Evolutionary conservation across 2,797 vertebrate species (phyloP), one percentile per base, ranked within the genome.

Genomic region (Eleutherodactylus coqui): DNA sequence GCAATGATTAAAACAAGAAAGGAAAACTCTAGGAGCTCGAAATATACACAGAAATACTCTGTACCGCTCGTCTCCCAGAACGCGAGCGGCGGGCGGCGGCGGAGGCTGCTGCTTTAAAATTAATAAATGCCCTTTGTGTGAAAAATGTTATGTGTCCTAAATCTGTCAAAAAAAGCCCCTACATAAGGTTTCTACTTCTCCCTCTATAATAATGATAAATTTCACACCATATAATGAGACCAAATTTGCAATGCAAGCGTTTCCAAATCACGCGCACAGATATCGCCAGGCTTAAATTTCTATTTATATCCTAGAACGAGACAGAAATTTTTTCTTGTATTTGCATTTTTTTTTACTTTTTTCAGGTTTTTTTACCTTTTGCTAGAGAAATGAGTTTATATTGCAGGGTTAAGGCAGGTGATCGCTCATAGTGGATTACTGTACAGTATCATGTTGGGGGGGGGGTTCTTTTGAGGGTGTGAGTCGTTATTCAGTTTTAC

Each of bases 41-140:
- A 60, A 69, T 67, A 53, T 60, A 53, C 72, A 67, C 60, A 82
- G 70, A 86, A 62, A 67, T 53, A 34, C 24, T 64, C 47, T 76
- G 43, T 19, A 45, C 41, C 32, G 6, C 32, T 87, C 69, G 76
- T 84, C 80, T 86, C 67, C 41, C 77, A 75, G 76, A 84, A 45
- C 64, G 67, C 77, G 62, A 64, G 41, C 85, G 77, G n/a, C n/a
- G 14, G 51, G 75, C 82, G 75, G 86, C 62, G 64, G 86, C 62
- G 1, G 32, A 82, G 80, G 76, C 82, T 79, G 82, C 47, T 84
- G 86, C 64, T 87, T 84, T 87, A 81, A 87, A 87, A 85, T 87
- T 80, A 87, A 87, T 87, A 84, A 84, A 87, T 87, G 82, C 86
- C 82, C 77, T 87, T 84, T 87, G 70, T 87, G 86, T 87, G 86